Evolutionary conservation across 1,140 invertebrate genomes (phyloP).

Genomic region (Zaprionus gabonicus): DNA sequence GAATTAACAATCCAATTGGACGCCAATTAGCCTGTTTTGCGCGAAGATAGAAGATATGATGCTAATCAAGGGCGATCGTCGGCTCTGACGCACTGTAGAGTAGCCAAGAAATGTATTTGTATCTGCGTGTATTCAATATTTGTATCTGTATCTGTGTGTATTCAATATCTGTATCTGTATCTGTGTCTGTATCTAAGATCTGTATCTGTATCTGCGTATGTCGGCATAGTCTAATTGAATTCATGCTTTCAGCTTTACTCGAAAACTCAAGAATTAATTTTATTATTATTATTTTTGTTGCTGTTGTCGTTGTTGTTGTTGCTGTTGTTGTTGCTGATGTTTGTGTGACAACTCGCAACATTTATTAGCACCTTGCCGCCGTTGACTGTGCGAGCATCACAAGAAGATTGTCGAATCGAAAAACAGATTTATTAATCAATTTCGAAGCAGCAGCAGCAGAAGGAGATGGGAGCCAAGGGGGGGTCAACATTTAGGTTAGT

Average conservation of each 20-base stretch:
- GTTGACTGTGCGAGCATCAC: constrained; percentile 17
- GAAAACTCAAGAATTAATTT: background rate
- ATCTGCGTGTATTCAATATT: background rate
- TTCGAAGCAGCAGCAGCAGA: background rate
- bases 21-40: background rate
- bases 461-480: too few relatives aligned
- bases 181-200: too few relatives aligned
- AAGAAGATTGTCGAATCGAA: constrained; percentile 8
- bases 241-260: background rate
- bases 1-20: background rate
- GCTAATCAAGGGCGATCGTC: constrained; percentile 12
- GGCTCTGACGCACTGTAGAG: too few relatives aligned
- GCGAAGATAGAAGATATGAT: background rate
- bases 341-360: constrained; percentile 38
- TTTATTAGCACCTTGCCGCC: constrained; percentile 68
- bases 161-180: too few relatives aligned
- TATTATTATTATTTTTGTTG: constrained; percentile 25
- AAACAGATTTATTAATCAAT: constrained; percentile 13
- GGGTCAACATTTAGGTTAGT: background rate
- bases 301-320: constrained; percentile 25
- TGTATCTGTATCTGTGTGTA: too few relatives aligned
- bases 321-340: constrained; percentile 15
- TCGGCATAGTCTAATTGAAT: constrained; percentile 6
- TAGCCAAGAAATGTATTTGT: background rate
- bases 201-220: background rate